Base-by-base conservation (phyloP, 1,140 invertebrate species). In the Carcinoscorpius rotundicauda region DNA sequence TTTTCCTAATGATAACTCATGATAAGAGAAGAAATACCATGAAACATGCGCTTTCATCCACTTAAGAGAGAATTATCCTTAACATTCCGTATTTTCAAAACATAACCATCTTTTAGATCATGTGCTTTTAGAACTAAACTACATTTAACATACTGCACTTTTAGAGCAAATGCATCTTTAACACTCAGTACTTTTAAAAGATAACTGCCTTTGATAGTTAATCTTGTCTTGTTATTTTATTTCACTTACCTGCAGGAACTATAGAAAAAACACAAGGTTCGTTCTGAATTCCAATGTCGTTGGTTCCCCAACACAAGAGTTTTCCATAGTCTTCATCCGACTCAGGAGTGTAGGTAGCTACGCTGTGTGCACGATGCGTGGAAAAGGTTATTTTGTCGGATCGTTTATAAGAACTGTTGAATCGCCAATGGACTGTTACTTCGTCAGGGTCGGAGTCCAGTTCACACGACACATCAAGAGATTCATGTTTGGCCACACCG, bases 401-500 rank as follows among this genome's bases (percentile, higher is more conserved):
- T 3, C 53, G 49, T 8, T 68, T 60, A 29, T 64, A 58, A 6
- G 71, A 64, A 56, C 68, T 72, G 62, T 73, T 73, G 61, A 73
- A 69, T 9, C 68, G 59, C 73, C 73, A 74, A 10, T 65, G 65
- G 60, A 73, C 72, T 9, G 64, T 66, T 3, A 72, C 70, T 55
- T 74, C 70, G 6, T 56, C 10, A 4, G 91, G 91, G 73, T 92
- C 89, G 66, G 89, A 86, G 71, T 91, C 88, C 63, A 93, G 89
- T 69, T 88, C 84, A 75, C 91, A 94, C 68, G 84, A 83, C 66
- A 94, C 77, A 58, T 84, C 82, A 10, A 91, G 85, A 8, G 86
- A 88, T 77, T 93, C 91, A 72, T 89, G 86, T 73, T 89, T 89
- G 64, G 92, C 78, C 6, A 89, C 89, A 3, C 89, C 89, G 64